phyloP scores from a whole-genome alignment of 1,140 invertebrate genomes.

The Chrysopa pallens region DNA sequence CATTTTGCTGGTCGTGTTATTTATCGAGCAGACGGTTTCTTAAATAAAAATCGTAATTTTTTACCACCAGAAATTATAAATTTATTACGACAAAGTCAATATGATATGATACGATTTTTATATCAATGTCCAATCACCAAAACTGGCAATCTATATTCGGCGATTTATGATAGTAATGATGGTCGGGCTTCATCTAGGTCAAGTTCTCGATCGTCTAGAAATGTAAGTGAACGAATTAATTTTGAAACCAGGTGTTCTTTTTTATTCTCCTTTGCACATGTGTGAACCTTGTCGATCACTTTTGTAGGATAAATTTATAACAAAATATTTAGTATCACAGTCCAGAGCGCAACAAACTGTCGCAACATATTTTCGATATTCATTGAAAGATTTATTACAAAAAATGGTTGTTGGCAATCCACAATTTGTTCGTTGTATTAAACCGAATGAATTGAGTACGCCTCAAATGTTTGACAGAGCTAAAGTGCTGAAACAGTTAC shows the following conservation, averaged over 20 bases:
- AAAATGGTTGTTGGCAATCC: conserved; percentile 65
- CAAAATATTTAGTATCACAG: conserved; percentile 53
- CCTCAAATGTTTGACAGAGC: conserved; percentile 48
- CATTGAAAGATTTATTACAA: conserved; percentile 66
- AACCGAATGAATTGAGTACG: conserved; percentile 57
- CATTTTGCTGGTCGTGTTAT: conserved; percentile 63
- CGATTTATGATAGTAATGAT: conserved; percentile 22
- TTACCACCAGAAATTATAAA: conserved; percentile 63
- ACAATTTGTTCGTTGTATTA: conserved; percentile 70
- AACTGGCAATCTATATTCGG: conserved; percentile 54
- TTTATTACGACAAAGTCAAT: conserved; percentile 50
- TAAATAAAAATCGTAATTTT: conserved; percentile 73
- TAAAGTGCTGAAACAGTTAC: conserved; percentile 56
- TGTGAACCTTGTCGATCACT: too few relatives aligned
- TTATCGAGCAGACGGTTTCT: conserved; percentile 59
- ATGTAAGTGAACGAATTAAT: too few relatives aligned
- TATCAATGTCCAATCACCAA: conserved; percentile 71
- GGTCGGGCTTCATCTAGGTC: too few relatives aligned
- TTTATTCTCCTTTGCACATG: too few relatives aligned
- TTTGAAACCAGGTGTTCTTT: too few relatives aligned
- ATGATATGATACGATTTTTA: conserved; percentile 52
- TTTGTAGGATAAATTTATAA: conserved; percentile 30
- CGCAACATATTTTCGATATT: conserved; percentile 68
- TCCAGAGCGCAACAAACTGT: conserved; percentile 69
- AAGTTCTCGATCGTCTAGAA: too few relatives aligned